Evolutionary conservation across 1,140 invertebrate genomes (phyloP), one percentile per base, ranked within the genome.

Genomic region (Drosophila bocki): DNA sequence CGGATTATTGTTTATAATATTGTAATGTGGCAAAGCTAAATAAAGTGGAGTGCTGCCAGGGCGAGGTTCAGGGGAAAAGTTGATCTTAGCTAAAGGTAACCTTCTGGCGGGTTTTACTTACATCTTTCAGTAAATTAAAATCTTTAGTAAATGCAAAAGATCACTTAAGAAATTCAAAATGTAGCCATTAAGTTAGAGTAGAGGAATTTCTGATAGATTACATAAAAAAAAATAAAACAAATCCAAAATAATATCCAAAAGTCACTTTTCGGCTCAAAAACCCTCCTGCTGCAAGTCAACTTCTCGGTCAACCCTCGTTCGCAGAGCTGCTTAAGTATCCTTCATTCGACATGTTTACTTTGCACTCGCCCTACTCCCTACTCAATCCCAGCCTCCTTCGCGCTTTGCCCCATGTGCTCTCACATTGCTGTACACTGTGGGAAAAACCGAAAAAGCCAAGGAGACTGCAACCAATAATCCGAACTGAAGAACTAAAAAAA

Each of bases 261-360:
- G 35, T 50, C 35, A 33, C 51, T 69, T 65, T 4, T 7, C 26
- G 37, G 53, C 13, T 50, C 19, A 56, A 74, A 29, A 32, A 57
- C 48, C 29, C 42, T 70, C 26, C 19, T 15, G 32, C 41, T 48
- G 13, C 17, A 15, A 45, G 48, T 13, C 41, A 65, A 87, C 50
- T 77, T 45, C 67, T 80, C 22, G 42, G 77, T n/a, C 85, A 58
- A 65, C 84, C 77, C 84, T 84, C 85, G 69, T 68, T 60, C 29
- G 51, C 45, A 33, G 63, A 61, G 44, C 60, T 41, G 47, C 71
- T 50, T 69, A 67, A 83, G 80, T 57, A 78, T 78, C 64, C 69
- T 70, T 78, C 69, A 54, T 75, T 61, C 48, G 51, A 80, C 76
- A 59, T 90, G 85, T 88, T 79, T 90, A 80, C 85, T 85, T 63